phyloP scores from a whole-genome alignment of 1,140 invertebrate species.

The Listronotus bonariensis region DNA sequence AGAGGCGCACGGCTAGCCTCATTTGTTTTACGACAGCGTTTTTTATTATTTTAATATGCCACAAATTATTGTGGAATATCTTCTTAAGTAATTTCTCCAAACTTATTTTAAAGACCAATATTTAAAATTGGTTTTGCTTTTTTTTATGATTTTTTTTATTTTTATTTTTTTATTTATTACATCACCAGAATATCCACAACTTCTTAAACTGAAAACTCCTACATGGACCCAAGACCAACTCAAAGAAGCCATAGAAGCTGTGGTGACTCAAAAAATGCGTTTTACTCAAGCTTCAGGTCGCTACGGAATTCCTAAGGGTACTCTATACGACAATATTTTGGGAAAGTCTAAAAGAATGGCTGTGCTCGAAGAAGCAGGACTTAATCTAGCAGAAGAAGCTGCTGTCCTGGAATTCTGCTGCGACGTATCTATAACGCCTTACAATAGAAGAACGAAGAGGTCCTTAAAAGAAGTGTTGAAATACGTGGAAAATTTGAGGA shows the following conservation, averaged over 20 bases:
- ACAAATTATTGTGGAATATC: no score
- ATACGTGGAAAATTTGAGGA: constrained; percentile 68
- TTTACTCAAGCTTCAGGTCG: constrained; percentile 74
- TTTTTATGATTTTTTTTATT: neutral
- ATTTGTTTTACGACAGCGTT: no score
- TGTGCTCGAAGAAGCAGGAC: constrained; percentile 70
- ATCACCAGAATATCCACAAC: constrained; percentile 61
- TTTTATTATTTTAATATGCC: no score
- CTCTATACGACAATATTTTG: constrained; percentile 78
- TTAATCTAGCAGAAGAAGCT: constrained; percentile 66
- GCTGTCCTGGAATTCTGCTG: constrained; percentile 75
- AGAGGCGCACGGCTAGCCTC: no score
- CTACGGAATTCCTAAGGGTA: constrained; percentile 77
- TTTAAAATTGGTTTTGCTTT: neutral
- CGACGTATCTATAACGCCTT: constrained; percentile 71
- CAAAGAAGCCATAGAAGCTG: constrained; percentile 74
- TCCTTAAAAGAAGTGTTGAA: constrained; percentile 67
- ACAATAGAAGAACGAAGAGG: constrained; percentile 73
- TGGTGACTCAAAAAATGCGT: constrained; percentile 75
- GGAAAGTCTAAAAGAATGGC: constrained; percentile 79
- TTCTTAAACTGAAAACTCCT: constrained; percentile 73
- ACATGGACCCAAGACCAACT: constrained; percentile 76
- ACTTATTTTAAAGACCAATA: no score
- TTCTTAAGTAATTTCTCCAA: no score
- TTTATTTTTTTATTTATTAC: constrained; percentile 25